Evolutionary conservation across 2,888 invertebrate genomes (phyloP), one percentile per base, ranked within the genome.

Genomic region (Colletes collaris): DNA sequence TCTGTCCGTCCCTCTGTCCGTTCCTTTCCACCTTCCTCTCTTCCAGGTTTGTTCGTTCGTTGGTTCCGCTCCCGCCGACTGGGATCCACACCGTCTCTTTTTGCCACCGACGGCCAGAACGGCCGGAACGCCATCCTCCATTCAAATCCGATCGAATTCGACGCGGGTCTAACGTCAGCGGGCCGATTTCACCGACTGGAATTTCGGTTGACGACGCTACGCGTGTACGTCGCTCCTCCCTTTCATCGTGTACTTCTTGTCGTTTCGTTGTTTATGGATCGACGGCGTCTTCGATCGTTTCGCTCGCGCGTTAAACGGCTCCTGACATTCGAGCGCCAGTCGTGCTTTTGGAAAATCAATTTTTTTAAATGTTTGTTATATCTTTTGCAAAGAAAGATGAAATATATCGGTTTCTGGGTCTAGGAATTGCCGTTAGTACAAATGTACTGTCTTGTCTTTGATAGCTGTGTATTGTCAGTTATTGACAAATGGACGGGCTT

Each of bases 1-100:
- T 91, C 92, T 90, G 89, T 88, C 87, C 88, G 87, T 88, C 87
- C 89, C 86, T 87, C 88, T 87, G 88, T 89, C 80, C 83, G 79
- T 87, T 82, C 80, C 84, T 76, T 82, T 85, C 81, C 75, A 68
- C 85, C 82, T 80, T 82, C 80, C 68, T 76, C 68, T 72, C 70
- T 73, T 68, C 69, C 64, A 71, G 84, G 84, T 89, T 85, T 88
- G 87, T 86, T 85, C 86, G 86, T 86, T 86, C 87, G 86, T 84
- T 76, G 82, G 76, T 85, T 88, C 50, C 81, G 82, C 87, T 86
- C 79, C 87, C 82, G 82, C 64, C 86, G 46, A 83, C 74, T 27
- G 11, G 0, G 16, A 27, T 27, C 27, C 59, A 0, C 10, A 44
- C 37, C 56, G 56, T 56, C 65, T 73, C 60, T 71, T 52, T 79